These are phyloP conservation scores for Drosophila kikkawai DNA, from an alignment of 1,140 invertebrate species.

Conservation along the genomic window DNA sequence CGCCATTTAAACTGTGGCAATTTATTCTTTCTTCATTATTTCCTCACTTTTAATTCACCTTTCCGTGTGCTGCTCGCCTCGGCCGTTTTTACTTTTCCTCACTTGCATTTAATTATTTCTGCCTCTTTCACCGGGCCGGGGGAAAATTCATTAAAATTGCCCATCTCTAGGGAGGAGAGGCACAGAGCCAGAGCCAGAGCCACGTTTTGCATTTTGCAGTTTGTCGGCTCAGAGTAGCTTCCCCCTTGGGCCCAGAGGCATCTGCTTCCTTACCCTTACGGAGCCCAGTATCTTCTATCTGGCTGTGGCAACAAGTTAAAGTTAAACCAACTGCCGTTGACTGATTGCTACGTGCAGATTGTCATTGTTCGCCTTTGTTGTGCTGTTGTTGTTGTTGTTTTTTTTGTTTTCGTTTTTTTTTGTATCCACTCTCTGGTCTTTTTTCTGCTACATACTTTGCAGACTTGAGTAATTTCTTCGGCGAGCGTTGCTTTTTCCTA, in stretches of 20 bases:
- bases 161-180: slow-evolving; percentile 62
- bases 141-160: slow-evolving; percentile 58
- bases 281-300: slow-evolving; percentile 50
- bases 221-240: slow-evolving; percentile 43
- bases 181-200: slow-evolving; percentile 30
- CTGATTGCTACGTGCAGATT: slow-evolving; percentile 82
- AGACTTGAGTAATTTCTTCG: slow-evolving; percentile 83
- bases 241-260: neutral
- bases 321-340: slow-evolving; percentile 82
- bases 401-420: slow-evolving; percentile 49
- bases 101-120: slow-evolving; percentile 55
- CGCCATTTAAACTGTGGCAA: slow-evolving; percentile 40
- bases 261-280: slow-evolving; percentile 17
- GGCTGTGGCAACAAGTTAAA: slow-evolving; percentile 80
- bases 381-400: slow-evolving; percentile 31
- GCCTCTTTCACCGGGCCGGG: slow-evolving; percentile 36
- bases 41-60: slow-evolving; percentile 43
- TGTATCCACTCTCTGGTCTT: slow-evolving; percentile 26
- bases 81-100: slow-evolving; percentile 51
- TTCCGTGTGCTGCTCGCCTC: slow-evolving; percentile 21
- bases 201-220: slow-evolving; percentile 79
- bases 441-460: slow-evolving; percentile 77
- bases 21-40: slow-evolving; percentile 45
- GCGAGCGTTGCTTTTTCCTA: slow-evolving; percentile 55
- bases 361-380: slow-evolving; percentile 77